A percentile compares a stretch with the other conserved stretches of the same genome.
Conservation (phyloP, 2,888 invertebrate genomes). For the Drosophila acutilabella region DNA sequence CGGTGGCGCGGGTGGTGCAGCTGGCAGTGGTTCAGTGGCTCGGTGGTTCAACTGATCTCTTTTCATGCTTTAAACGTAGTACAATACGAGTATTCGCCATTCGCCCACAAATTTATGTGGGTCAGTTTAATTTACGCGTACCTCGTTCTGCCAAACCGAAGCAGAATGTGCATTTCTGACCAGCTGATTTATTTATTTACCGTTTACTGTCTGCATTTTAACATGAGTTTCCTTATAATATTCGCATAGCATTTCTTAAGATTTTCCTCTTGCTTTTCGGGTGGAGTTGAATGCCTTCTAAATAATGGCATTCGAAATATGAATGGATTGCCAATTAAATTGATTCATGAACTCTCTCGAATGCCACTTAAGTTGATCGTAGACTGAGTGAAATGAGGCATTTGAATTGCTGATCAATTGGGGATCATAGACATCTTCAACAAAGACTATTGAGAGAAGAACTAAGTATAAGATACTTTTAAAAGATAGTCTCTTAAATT, state of each 20-base stretch:
- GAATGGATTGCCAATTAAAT: conserved; percentile 54
- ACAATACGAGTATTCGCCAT: conserved; percentile 55
- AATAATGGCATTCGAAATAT: conserved; percentile 49
- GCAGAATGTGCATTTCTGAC: conserved; percentile 46
- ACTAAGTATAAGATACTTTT: too few relatives aligned
- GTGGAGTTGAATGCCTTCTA: conserved; percentile 56
- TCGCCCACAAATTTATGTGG: conserved; percentile 72
- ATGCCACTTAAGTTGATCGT: conserved; percentile 14
- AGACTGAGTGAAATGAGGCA: background rate
- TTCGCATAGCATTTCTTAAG: conserved; percentile 4
- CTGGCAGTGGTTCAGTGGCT: background rate
- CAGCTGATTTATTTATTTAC: conserved; percentile 52
- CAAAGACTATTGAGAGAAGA: background rate
- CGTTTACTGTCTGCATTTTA: conserved; percentile 22
- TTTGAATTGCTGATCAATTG: background rate
- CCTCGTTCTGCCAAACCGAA: conserved; percentile 35
- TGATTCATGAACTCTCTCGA: conserved; percentile 47
- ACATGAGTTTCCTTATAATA: conserved; percentile 37
- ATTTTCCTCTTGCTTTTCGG: conserved; percentile 24
- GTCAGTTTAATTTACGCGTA: conserved; percentile 79
- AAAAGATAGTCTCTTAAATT: too few relatives aligned
- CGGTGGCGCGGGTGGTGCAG: conserved; percentile 6
- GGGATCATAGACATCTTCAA: too few relatives aligned
- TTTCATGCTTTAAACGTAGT: conserved; percentile 73
- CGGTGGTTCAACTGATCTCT: conserved; percentile 34